Evolutionary conservation across 2,888 invertebrate species (phyloP), one percentile per base, ranked within the genome.

Genomic region (Apotomis capreana): DNA sequence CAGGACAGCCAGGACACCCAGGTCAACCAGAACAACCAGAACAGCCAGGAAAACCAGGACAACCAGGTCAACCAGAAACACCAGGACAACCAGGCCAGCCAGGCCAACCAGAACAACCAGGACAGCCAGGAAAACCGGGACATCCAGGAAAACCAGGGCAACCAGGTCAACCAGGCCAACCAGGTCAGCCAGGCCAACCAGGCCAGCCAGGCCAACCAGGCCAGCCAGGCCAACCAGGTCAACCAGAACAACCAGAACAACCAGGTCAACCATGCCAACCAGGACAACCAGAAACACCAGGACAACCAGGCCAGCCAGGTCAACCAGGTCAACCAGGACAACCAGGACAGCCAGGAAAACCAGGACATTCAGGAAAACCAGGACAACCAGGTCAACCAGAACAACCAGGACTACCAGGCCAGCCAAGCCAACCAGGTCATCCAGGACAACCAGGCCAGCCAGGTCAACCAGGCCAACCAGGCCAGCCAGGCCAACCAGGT

Each of bases 51-150:
- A n/a, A n/a, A n/a, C n/a, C 44, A 10, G 15, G 4, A 15, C 63
- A 52, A 55, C 69, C 71, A 65, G 59, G 37, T 26, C 10, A 63
- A n/a, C 52, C 67, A 55, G 12, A 3, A 4, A 10, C 55, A 10
- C 70, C 65, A 51, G 13, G 37, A 8, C 15, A 64, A 40, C 73
- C 73, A 73, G 59, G 46, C 0, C n/a, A 52, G n/a, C 72, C 74
- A 13, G 67, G 9, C 0, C 46, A 46, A 10, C 46, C 46, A 6
- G 9, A 2, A 46, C 46, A 10, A 2, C 46, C 46, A 46, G 46
- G 10, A 8, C 46, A 26, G 12, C 8, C 70, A 55, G n/a, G 13
- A 1, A n/a, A n/a, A n/a, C n/a, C n/a, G n/a, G n/a, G n/a, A n/a
- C n/a, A n/a, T n/a, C n/a, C n/a, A n/a, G n/a, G n/a, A n/a, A n/a